A percentile compares a stretch with the other conserved stretches of the same genome.
Conservation (phyloP, 2,113 vertebrate genomes). For the Mirounga angustirostris region DNA sequence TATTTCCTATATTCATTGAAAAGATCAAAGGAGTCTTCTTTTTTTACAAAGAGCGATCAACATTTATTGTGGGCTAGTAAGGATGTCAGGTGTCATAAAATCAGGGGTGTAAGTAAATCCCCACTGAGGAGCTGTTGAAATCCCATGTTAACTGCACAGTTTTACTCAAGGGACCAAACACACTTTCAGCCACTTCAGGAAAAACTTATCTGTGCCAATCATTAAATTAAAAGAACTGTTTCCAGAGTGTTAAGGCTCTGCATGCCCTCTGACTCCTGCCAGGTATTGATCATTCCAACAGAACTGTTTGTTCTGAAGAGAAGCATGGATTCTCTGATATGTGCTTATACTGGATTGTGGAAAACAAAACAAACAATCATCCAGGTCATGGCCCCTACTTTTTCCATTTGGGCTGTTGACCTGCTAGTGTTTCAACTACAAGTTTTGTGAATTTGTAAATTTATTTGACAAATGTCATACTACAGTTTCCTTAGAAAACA, state of each 20-base stretch:
- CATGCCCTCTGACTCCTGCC: background rate
- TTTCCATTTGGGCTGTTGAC: background rate
- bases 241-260: background rate
- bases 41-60: background rate
- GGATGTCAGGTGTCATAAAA: background rate
- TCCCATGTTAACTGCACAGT: background rate
- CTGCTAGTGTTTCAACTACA: background rate
- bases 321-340: background rate
- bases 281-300: background rate
- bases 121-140: background rate
- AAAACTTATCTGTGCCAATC: slow-evolving; percentile 34
- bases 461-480: background rate
- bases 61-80: background rate
- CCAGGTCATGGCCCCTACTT: background rate
- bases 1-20: background rate
- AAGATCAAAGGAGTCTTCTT: background rate
- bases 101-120: background rate
- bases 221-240: background rate
- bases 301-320: slow-evolving; percentile 38
- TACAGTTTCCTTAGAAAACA: background rate
- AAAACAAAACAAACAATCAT: slow-evolving; percentile 43
- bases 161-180: background rate
- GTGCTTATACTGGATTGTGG: background rate
- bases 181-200: slow-evolving; percentile 8
- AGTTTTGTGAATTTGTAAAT: background rate